Percentiles rank a stretch among this genome's conserved stretches.
Conservation (phyloP, 2,797 vertebrate genomes). For the Anas flavirostris region DNA sequence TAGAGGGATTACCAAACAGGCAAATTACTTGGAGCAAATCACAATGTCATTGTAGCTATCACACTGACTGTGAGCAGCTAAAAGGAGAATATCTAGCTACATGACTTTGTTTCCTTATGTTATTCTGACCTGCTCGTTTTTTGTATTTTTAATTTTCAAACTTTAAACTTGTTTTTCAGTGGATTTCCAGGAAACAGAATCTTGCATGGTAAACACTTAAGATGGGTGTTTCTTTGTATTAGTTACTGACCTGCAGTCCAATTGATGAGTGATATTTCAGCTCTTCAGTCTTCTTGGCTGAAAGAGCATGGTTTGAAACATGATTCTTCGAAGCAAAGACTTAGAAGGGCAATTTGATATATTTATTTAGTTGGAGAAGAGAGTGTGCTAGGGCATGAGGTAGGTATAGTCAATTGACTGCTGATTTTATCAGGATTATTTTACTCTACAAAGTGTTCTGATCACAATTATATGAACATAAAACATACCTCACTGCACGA, state of each 20-base stretch:
- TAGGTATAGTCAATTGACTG: neutral
- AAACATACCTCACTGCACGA: neutral
- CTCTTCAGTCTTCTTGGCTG: fast-evolving
- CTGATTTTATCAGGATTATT: constrained; percentile 15
- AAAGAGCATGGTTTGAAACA: neutral
- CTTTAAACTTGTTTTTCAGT: neutral
- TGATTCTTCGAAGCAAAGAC: neutral
- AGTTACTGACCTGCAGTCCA: neutral
- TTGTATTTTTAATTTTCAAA: neutral
- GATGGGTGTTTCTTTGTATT: neutral
- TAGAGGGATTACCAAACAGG: neutral
- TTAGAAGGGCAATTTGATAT: neutral
- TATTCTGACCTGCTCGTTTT: neutral
- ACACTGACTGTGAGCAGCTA: neutral
- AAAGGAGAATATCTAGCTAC: neutral
- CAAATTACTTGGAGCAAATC: neutral
- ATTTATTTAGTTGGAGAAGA: neutral
- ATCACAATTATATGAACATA: neutral
- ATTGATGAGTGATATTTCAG: neutral
- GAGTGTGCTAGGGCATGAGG: neutral
- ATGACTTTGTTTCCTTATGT: neutral
- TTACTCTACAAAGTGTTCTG: neutral
- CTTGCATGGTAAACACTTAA: neutral
- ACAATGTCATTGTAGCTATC: neutral
- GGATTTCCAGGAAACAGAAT: neutral